Conservation (phyloP, 2,113 vertebrate genomes). For the Campylorhamphus procurvoides region DNA sequence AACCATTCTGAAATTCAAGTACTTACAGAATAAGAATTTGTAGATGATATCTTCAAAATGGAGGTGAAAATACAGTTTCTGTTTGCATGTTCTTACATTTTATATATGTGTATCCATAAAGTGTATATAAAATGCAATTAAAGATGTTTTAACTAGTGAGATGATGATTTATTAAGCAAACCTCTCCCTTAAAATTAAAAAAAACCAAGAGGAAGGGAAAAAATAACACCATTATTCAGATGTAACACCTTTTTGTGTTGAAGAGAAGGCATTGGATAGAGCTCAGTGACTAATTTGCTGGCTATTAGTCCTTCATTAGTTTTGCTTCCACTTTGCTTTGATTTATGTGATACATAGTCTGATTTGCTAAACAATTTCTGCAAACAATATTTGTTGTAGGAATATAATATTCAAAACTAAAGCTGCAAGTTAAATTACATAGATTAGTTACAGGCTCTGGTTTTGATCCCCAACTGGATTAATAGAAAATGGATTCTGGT, state of each 20-base stretch:
- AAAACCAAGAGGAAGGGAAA: rapidly evolving
- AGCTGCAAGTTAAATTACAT: not conserved
- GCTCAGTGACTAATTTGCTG: not conserved
- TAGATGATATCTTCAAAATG: not conserved
- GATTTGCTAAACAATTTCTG: slow-evolving; percentile 9
- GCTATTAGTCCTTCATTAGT: slow-evolving; percentile 18
- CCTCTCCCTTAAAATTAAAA: not conserved
- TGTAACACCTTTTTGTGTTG: not conserved
- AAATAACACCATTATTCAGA: not conserved
- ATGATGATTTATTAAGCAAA: not conserved
- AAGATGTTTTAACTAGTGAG: not conserved
- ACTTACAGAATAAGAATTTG: not conserved
- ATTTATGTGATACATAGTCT: slow-evolving; percentile 1
- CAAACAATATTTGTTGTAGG: slow-evolving; percentile 14
- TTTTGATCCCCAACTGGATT: slow-evolving; percentile 13
- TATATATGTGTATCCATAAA: not conserved
- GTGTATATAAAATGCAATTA: not conserved
- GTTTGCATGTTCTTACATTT: not conserved
- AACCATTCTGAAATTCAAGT: not conserved
- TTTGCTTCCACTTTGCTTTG: slow-evolving; percentile 10
- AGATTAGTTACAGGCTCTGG: not conserved
- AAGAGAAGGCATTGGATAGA: not conserved
- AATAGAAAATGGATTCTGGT: not conserved
- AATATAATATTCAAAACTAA: not conserved
- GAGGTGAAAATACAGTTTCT: not conserved